These are phyloP conservation scores for Rhamphomyia laevipes DNA, from an alignment of 2,888 invertebrate species.

Conservation along the genomic window DNA sequence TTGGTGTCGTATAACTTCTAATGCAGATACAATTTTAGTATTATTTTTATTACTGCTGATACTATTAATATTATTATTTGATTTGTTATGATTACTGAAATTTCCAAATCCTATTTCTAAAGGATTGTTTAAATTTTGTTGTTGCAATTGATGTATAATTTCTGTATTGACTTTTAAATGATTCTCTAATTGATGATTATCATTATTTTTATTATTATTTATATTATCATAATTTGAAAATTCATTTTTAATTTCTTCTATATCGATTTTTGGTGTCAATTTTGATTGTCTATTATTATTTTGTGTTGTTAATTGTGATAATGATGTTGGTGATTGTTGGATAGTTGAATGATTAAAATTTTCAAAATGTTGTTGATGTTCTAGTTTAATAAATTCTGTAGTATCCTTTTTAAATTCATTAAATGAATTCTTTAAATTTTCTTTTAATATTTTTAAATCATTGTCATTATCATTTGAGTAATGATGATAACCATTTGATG, in stretches of 20 bases:
- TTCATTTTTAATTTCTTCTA: background rate
- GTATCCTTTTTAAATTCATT: conserved; percentile 1
- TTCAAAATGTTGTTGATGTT: background rate
- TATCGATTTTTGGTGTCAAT: background rate
- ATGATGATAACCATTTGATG: background rate
- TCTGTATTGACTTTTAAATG: background rate
- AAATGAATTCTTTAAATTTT: background rate
- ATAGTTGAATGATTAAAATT: background rate
- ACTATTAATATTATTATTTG: background rate
- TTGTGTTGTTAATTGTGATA: background rate
- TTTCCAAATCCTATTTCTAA: background rate
- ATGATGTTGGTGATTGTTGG: background rate
- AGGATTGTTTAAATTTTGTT: background rate
- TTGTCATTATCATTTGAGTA: background rate
- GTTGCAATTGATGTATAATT: background rate
- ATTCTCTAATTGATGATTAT: background rate
- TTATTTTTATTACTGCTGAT: background rate
- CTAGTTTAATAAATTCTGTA: background rate
- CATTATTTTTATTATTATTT: background rate
- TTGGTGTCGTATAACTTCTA: background rate
- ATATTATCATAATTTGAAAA: background rate
- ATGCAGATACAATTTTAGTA: background rate
- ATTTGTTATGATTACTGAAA: background rate
- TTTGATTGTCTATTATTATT: background rate
- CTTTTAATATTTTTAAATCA: background rate